Evolutionary conservation across 2,888 invertebrate genomes (phyloP), one percentile per base, ranked within the genome.

Genomic region (Leistus spinibarbis): DNA sequence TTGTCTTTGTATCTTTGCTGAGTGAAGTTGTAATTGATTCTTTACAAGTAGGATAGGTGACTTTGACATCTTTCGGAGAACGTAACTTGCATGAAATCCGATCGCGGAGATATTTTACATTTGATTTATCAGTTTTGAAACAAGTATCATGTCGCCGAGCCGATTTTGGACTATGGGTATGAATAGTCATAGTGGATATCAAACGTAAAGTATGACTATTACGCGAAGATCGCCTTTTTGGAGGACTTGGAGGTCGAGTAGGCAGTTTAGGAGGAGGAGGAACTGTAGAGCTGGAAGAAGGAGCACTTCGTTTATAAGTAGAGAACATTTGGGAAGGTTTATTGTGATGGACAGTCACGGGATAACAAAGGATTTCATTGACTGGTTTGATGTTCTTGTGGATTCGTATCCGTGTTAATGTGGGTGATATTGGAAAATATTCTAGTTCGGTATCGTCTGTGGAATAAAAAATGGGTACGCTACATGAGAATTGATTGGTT

Each of bases 391-490:
- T 85, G 82, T 88, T 90, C 87, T 91, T 92, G 84, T 92, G 92
- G 68, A 93, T 90, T 84, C 92, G 89, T 83, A 94, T 93, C 87
- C 93, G 92, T 80, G 93, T 94, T 82, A 94, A 86, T 79, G 93
- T 94, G 66, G 93, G 91, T 78, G 94, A 92, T 82, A 94, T 92
- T 82, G 94, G 93, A 85, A 93, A 92, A 85, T 93, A 94, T 88
- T 94, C 93, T 84, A 94, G 91, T 87, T 92, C 91, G 81, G 91
- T 87, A 83, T 91, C 90, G 88, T 93, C 93, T 93, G 92, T 87
- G 90, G 88, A 90, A 86, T 84, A 77, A 76, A 40, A n/a, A 40
- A 40, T 5, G 40, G 40, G 40, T 40, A 40, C 40, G 40, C 40
- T 66, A 24, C 22, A 66, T 66, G 19, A 66, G 53, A 66, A 27